These are phyloP conservation scores for Erethizon dorsatum DNA, from an alignment of 2,797 vertebrate genomes.

Conservation along the genomic window DNA sequence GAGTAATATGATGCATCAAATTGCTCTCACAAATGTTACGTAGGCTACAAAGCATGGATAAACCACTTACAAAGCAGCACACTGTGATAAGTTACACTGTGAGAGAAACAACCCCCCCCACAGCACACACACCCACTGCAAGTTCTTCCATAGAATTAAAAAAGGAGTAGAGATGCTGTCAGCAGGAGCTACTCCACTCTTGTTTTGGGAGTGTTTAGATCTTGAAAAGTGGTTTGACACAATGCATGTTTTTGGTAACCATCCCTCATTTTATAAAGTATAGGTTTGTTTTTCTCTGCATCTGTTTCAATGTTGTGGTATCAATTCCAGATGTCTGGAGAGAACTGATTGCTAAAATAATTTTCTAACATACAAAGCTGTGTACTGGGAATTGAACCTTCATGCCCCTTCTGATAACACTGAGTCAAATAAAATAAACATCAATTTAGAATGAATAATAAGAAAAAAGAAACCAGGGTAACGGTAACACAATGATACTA, in stretches of 20 bases:
- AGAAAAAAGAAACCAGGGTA: neutral
- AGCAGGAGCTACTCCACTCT: neutral
- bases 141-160: neutral
- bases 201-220: neutral
- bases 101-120: neutral
- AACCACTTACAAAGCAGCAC: neutral
- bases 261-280: neutral
- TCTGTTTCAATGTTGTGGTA: neutral
- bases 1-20: neutral
- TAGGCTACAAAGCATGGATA: neutral
- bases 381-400: neutral
- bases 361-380: neutral
- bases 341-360: conserved; percentile 4
- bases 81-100: neutral
- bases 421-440: neutral
- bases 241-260: neutral
- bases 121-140: neutral
- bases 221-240: neutral
- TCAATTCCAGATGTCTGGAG: neutral
- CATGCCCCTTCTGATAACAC: neutral
- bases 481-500: neutral
- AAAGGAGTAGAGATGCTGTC: neutral
- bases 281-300: neutral
- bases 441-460: neutral
- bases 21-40: neutral